Evolutionary conservation across 2,113 vertebrate genomes (phyloP).

Genomic region (Beaufortia kweichowensis): DNA sequence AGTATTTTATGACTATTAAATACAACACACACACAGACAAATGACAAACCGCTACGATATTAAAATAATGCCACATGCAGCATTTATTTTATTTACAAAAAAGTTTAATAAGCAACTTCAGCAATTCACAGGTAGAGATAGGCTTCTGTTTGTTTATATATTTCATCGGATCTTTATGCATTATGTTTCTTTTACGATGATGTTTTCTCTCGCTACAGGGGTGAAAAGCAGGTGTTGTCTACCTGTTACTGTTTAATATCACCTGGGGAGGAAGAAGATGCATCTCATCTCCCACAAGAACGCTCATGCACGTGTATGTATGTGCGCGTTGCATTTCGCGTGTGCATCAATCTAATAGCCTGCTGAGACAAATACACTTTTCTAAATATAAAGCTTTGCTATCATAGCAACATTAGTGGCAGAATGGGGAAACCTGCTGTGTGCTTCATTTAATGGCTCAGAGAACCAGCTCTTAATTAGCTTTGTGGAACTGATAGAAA

Average conservation of each 20-base stretch:
- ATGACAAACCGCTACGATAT: neutral
- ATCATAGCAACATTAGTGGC: constrained; percentile 51
- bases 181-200: constrained; percentile 5
- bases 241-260: constrained; percentile 40
- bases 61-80: neutral
- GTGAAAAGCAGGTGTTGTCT: constrained; percentile 41
- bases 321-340: neutral
- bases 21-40: neutral
- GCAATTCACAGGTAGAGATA: neutral
- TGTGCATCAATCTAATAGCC: constrained; percentile 39
- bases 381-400: constrained; percentile 51
- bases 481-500: constrained; percentile 38
- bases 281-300: constrained; percentile 22
- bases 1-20: neutral
- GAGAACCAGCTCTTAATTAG: constrained; percentile 56
- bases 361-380: constrained; percentile 48
- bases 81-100: too few species aligned
- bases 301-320: neutral
- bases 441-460: constrained; percentile 56
- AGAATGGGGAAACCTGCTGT: constrained; percentile 44
- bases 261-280: constrained; percentile 17
- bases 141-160: neutral
- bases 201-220: constrained; percentile 27
- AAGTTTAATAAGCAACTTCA: constrained; percentile 14
- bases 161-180: neutral